Evolutionary conservation across 2,113 vertebrate genomes (phyloP).

Genomic region (human (Homo sapiens)): DNA sequence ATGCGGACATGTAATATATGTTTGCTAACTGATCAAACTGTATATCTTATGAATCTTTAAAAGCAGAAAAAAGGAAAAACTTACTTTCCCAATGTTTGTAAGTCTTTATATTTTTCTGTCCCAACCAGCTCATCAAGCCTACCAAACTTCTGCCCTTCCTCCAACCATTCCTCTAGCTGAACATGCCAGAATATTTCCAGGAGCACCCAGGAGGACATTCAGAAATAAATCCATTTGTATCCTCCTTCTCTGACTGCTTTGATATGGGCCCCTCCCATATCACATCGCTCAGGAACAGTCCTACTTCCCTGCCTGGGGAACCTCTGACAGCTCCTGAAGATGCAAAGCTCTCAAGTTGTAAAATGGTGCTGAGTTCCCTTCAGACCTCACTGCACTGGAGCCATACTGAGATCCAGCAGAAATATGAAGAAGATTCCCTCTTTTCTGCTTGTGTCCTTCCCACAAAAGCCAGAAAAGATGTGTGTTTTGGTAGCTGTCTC

Average conservation of each 20-base stretch:
- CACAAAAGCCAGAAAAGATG: not conserved
- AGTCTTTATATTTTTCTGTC: not conserved
- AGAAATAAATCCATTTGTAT: not conserved
- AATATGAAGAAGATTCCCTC: not conserved
- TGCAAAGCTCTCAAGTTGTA: not conserved
- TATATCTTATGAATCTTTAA: not conserved
- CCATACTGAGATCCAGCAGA: not conserved
- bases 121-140: not conserved
- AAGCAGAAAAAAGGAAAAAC: not conserved
- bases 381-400: not conserved
- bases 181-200: not conserved
- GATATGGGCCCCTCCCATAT: not conserved
- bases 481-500: not conserved
- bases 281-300: not conserved
- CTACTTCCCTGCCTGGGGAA: not conserved
- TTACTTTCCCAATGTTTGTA: not conserved
- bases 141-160: not conserved
- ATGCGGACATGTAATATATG: not conserved
- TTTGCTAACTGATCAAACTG: not conserved
- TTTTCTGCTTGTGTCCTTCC: not conserved
- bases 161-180: not conserved
- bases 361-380: not conserved
- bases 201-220: not conserved
- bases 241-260: not conserved
- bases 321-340: not conserved